Conservation (phyloP, 2,797 vertebrate genomes). For the Hoplostethus atlanticus region DNA sequence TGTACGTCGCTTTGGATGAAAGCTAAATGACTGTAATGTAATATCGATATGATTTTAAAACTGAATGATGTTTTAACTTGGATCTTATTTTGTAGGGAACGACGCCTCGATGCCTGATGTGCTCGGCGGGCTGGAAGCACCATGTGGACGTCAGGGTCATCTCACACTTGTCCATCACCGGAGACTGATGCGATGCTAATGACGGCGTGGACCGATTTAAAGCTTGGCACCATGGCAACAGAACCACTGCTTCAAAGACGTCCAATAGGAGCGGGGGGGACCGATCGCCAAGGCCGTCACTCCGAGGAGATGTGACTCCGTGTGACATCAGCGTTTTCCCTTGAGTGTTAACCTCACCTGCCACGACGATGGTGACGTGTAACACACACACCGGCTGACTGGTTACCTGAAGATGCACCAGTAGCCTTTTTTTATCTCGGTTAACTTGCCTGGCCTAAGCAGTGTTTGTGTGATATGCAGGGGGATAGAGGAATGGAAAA, state of each 20-base stretch:
- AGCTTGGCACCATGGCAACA: conserved; percentile 64
- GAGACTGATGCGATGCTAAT: conserved; percentile 53
- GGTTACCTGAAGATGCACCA: too few species aligned
- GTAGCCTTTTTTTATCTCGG: not conserved
- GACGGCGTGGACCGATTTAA: conserved; percentile 41
- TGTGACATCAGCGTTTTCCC: conserved; percentile 14
- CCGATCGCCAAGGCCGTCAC: conserved; percentile 41
- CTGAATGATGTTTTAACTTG: not conserved
- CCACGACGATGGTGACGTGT: not conserved
- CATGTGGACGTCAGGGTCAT: conserved; percentile 62
- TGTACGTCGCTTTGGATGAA: too few species aligned
- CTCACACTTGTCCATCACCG: conserved; percentile 69
- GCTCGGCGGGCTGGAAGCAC: conserved; percentile 48
- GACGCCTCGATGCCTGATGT: conserved; percentile 20
- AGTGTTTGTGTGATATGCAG: too few species aligned
- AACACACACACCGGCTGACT: not conserved
- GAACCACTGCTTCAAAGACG: conserved; percentile 43
- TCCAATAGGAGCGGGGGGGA: conserved; percentile 31
- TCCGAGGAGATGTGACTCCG: conserved; percentile 14
- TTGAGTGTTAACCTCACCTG: not conserved
- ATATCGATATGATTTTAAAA: not conserved
- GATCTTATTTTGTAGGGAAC: conserved; percentile 16
- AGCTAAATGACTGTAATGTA: too few species aligned
- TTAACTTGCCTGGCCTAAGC: too few species aligned
- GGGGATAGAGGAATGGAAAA: too few species aligned